A percentile compares a stretch with the other conserved stretches of the same genome.
Evolutionary conservation across 2,888 invertebrate genomes (phyloP).

Genomic region (Hydrotaea cyrtoneurina): DNA sequence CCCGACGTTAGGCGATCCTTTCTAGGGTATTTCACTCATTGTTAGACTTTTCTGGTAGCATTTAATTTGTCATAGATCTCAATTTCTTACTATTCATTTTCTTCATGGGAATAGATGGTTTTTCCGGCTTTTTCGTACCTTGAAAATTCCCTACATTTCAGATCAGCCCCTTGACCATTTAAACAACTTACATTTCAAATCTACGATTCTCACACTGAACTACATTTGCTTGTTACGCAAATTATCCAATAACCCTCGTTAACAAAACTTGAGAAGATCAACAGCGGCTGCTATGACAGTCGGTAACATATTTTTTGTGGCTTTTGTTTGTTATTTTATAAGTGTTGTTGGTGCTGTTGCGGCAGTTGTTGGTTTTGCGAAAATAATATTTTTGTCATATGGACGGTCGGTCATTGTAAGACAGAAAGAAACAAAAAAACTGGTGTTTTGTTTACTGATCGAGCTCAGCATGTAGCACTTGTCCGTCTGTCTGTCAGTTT

Average conservation of each 20-base stretch:
- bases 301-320: conserved; percentile 3
- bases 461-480: background rate
- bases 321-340: background rate
- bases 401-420: conserved; percentile 25
- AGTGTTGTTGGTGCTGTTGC: background rate
- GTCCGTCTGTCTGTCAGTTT: background rate
- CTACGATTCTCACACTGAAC: too few species aligned
- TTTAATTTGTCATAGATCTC: too few species aligned
- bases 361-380: conserved; percentile 44
- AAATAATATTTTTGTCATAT: conserved; percentile 57
- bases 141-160: too few species aligned
- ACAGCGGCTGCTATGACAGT: conserved; percentile 15
- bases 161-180: too few species aligned
- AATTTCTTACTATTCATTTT: too few species aligned
- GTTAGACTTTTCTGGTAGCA: too few species aligned
- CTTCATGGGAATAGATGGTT: too few species aligned
- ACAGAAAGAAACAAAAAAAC: background rate
- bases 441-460: conserved; percentile 4
- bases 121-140: too few species aligned
- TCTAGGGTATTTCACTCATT: too few species aligned
- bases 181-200: too few species aligned
- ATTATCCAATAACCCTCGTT: background rate
- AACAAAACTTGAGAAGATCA: conserved; percentile 50
- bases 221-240: background rate
- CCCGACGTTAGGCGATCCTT: too few species aligned